These are phyloP conservation scores for Amblyjoppa fuscipennis DNA, from an alignment of 2,888 invertebrate genomes.

Conservation along the genomic window DNA sequence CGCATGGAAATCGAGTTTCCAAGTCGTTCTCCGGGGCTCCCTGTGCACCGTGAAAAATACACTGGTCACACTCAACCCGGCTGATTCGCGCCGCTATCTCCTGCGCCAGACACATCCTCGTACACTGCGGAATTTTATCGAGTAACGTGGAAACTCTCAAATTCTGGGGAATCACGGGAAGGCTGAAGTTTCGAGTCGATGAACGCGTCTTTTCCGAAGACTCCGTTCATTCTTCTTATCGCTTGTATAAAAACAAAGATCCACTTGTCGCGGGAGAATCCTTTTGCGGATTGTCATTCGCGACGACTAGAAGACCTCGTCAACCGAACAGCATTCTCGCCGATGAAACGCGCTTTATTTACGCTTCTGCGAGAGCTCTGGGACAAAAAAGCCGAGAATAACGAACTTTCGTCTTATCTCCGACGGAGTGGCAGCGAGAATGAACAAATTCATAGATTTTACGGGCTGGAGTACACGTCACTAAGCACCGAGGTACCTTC, in stretches of 20 bases:
- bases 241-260: not conserved
- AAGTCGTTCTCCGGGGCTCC: constrained; percentile 53
- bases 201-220: not conserved
- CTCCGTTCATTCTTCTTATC: not conserved
- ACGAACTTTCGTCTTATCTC: constrained; percentile 68
- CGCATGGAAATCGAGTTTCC: constrained; percentile 63
- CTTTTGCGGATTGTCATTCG: not conserved
- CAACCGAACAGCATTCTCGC: not conserved
- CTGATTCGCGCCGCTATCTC: constrained; percentile 48
- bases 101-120: constrained; percentile 32
- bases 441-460: constrained; percentile 77
- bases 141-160: not conserved
- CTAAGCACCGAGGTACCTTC: constrained; percentile 51
- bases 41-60: constrained; percentile 51
- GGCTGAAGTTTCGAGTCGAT: not conserved
- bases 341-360: constrained; percentile 75
- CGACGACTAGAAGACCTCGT: not conserved
- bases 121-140: not conserved
- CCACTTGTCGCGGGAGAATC: not conserved
- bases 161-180: constrained; percentile 62
- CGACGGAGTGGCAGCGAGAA: constrained; percentile 60
- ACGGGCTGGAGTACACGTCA: constrained; percentile 32
- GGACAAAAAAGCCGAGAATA: constrained; percentile 50
- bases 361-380: constrained; percentile 56
- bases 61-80: constrained; percentile 54